Conservation (phyloP, 2,888 invertebrate genomes). For the Sarcophaga variegata region DNA sequence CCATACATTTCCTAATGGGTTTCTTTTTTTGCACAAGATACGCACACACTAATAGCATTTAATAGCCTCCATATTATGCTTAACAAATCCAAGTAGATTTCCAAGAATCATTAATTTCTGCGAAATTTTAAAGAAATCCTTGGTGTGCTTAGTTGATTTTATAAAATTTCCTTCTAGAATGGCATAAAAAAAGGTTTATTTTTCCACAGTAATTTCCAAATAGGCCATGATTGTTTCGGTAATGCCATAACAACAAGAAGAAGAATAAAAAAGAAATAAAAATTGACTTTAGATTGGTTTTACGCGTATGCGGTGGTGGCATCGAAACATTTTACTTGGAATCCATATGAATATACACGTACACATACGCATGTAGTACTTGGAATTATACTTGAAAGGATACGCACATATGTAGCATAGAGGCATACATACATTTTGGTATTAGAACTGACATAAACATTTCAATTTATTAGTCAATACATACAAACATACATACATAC, state of each 20-base stretch:
- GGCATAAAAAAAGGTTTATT: neutral
- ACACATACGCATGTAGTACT: neutral
- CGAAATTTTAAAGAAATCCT: no score
- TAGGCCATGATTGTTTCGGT: slow-evolving; percentile 8
- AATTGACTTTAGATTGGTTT: slow-evolving; percentile 64
- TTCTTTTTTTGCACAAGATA: no score
- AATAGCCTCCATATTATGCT: no score
- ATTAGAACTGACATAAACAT: slow-evolving; percentile 32
- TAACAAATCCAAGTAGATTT: neutral
- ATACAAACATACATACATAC: neutral
- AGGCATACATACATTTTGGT: neutral
- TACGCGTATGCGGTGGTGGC: slow-evolving; percentile 55
- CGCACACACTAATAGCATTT: no score
- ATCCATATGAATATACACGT: slow-evolving; percentile 44
- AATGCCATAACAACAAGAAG: neutral
- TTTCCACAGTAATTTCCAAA: slow-evolving; percentile 19
- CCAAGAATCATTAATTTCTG: no score
- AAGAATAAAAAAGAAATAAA: slow-evolving; percentile 43
- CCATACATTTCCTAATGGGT: no score
- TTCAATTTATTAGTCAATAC: slow-evolving; percentile 42
- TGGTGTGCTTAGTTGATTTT: no score
- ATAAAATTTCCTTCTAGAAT: no score
- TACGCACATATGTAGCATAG: neutral
- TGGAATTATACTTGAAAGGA: neutral
- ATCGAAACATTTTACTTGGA: slow-evolving; percentile 24